Base-by-base conservation (phyloP, 2,888 invertebrate genomes). In the Spisula solida region DNA sequence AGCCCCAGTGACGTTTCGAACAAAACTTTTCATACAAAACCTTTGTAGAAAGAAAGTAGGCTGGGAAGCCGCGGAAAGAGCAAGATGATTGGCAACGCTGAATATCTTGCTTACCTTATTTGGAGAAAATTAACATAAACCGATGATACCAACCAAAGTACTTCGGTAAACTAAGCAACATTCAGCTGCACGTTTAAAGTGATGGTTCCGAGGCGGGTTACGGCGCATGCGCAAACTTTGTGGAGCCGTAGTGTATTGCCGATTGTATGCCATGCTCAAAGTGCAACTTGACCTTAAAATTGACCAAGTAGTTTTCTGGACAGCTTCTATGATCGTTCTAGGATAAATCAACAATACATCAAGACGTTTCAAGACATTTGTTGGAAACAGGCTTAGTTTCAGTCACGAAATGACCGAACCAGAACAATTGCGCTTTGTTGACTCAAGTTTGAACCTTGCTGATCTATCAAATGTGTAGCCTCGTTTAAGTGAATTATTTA, bases 281-380 rank as follows among this genome's bases (percentile, higher is more conserved):
- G 82, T 86, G 8, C 85, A 90, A 80, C 81, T 88, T 75, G 86
- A 88, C 48, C n/a, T 83, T 16, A 55, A 82, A 14, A 51, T 91
- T 6, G 88, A 90, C n/a, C 34, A 81, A 34, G 83, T 75, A 10
- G 29, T 60, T 8, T 92, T 87, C 75, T 91, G 92, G 88, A 92
- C 86, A 18, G 90, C 5, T 25, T 25, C 66, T n/a, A 66, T 66
- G 20, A 66, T 66, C n/a, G 10, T 66, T n/a, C 29, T 66, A 25
- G 66, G 66, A 4, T 66, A 66, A 1, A 66, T 66, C 1, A 20
- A 25, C 10, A 66, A 66, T 25, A n/a, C n/a, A 5, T 14, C 16
- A 25, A n/a, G 66, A 4, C 66, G 66, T 25, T 66, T 66, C 29
- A 66, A 66, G 12, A 66, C 12, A 2, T 66, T n/a, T 66, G 66